These are phyloP conservation scores for Triops longicaudatus DNA, from an alignment of 1,140 invertebrate species.

Conservation along the genomic window DNA sequence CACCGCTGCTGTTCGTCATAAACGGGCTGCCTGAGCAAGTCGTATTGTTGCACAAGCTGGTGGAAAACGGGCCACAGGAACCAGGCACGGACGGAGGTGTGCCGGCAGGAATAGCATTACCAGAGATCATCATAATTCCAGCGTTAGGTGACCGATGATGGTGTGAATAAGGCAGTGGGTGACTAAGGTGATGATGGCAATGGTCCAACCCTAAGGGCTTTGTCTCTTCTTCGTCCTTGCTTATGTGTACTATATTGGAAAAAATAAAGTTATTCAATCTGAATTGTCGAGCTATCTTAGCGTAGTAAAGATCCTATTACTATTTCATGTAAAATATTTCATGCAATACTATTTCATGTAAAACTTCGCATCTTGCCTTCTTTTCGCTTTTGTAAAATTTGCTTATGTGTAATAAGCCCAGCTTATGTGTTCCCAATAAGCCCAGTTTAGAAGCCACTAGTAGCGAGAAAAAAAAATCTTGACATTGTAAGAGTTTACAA, in stretches of 20 bases:
- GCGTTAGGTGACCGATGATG: not conserved
- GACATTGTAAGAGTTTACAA: too few species aligned
- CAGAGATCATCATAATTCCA: conserved; percentile 4
- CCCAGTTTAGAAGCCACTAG: too few species aligned
- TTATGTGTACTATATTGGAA: not conserved
- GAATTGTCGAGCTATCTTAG: too few species aligned
- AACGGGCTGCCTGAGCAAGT: not conserved
- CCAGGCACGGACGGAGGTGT: not conserved
- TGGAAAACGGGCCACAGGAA: not conserved
- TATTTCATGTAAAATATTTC: too few species aligned
- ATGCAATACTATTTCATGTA: too few species aligned
- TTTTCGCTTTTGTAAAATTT: too few species aligned
- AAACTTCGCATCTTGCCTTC: too few species aligned
- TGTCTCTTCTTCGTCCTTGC: not conserved
- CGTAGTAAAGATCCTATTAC: too few species aligned
- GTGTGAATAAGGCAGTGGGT: not conserved
- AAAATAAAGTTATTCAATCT: not conserved
- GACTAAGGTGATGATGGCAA: not conserved
- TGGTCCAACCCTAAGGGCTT: not conserved
- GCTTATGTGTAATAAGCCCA: too few species aligned
- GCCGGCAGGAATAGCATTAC: not conserved
- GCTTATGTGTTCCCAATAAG: too few species aligned
- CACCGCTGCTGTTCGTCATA: conserved; percentile 5
- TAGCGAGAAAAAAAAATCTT: too few species aligned
- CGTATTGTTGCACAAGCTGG: not conserved